Evolutionary conservation across 2,888 invertebrate genomes (phyloP), one percentile per base, ranked within the genome.

Genomic region (Melinopterus prodromus): DNA sequence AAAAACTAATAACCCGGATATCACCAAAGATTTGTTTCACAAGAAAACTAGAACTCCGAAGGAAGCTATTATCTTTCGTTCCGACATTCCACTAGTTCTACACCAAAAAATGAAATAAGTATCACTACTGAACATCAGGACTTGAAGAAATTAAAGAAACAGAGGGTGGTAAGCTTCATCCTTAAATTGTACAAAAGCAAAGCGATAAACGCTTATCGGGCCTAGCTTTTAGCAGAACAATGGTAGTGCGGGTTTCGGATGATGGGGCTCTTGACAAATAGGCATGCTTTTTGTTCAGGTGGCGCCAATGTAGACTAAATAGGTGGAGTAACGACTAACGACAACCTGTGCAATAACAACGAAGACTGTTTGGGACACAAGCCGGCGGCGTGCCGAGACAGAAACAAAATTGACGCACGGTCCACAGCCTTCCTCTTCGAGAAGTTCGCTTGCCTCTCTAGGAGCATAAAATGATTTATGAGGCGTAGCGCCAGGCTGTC

Each of bases 301-400:
- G 53, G 53, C 53, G 53, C 53, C 53, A 53, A 53, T 53, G 53
- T 53, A 53, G 53, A 53, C 53, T 53, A 53, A 53, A 53, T 53
- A 53, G 53, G 53, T 53, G 53, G 53, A 53, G 53, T 53, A 53
- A 53, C 53, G 53, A 53, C 53, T 53, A 2, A 53, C 7, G 53
- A 53, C 12, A 53, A 53, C 53, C 53, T 53, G 53, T 53, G 53
- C 53, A 53, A 53, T 53, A 53, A 53, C 53, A 53, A 2, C 53
- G 53, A 53, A 1, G 53, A 53, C 53, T 53, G 53, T 53, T 53
- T 53, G 53, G 36, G 74, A 74, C 74, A 26, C 36, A 74, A 74
- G 37, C 74, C n/a, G 74, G 26, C 74, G 74, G 71, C 74, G n/a
- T 16, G 37, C 74, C 35, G n/a, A 74, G 37, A 26, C n/a, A 26